These are phyloP conservation scores for Astropecten irregularis DNA, from an alignment of 53 echinoderm and acorn worm genomes.

Conservation along the genomic window DNA sequence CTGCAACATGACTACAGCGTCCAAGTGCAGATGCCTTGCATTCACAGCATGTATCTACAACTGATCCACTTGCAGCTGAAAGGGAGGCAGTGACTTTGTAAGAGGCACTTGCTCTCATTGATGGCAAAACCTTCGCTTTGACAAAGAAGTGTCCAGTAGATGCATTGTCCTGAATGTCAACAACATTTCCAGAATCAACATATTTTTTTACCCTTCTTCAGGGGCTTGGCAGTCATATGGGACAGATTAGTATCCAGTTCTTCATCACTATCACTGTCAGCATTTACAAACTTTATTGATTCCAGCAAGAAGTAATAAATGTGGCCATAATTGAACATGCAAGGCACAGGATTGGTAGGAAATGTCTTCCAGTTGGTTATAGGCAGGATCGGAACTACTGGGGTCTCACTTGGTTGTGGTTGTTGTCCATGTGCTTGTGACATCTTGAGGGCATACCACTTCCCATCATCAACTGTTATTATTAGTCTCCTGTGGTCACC, in stretches of 20 bases:
- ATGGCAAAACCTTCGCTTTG: background rate
- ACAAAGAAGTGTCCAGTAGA: background rate
- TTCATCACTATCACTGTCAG: background rate
- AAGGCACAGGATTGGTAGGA: no score
- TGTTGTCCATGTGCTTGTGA: no score
- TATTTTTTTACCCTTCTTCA: background rate
- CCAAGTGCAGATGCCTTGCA: no score
- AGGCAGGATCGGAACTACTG: no score
- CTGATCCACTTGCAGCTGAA: background rate
- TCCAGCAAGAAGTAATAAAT: constrained; percentile 11
- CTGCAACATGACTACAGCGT: no score
- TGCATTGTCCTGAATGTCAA: background rate
- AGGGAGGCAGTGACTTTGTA: background rate
- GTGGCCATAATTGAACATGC: background rate
- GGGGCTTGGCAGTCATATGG: background rate
- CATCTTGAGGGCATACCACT: no score
- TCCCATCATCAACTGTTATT: no score
- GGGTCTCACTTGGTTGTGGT: no score
- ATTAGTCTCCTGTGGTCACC: no score
- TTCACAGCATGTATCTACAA: no score
- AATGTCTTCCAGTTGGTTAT: no score
- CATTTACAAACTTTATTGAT: background rate
- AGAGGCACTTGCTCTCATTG: background rate
- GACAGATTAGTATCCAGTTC: background rate
- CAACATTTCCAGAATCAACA: background rate